Percentiles rank a stretch among this genome's conserved stretches.
phyloP scores from a whole-genome alignment of 35 echinoderm and acorn worm species.

The Lytechinus pictus region DNA sequence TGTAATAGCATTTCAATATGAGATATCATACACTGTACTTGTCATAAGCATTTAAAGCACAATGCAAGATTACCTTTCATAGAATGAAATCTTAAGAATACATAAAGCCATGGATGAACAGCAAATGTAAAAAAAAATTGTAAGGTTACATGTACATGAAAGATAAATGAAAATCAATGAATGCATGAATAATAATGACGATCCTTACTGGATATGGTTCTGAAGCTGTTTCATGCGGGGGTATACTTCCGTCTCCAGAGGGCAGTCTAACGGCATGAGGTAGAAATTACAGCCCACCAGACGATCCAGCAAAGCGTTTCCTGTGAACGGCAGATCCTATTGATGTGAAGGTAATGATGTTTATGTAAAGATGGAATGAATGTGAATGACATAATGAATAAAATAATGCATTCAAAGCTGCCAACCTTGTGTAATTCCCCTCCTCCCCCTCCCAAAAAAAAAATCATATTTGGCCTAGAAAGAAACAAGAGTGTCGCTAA shows the following conservation, averaged over 20 bases:
- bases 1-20: too few species aligned
- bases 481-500: background rate
- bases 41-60: too few species aligned
- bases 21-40: too few species aligned
- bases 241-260: background rate
- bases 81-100: too few species aligned
- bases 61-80: too few species aligned
- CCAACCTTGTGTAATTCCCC: constrained; percentile 28
- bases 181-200: background rate
- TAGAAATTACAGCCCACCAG: constrained; percentile 68
- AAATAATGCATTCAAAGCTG: background rate
- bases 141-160: too few species aligned
- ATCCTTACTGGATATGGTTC: background rate
- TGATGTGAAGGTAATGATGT: constrained; percentile 8
- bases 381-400: background rate
- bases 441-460: background rate
- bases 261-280: constrained; percentile 33
- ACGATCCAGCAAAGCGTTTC: constrained; percentile 63
- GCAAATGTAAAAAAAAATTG: too few species aligned
- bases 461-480: constrained; percentile 11
- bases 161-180: background rate
- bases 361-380: background rate
- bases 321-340: constrained; percentile 48
- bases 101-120: too few species aligned
- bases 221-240: background rate